Conservation (phyloP, 1,140 invertebrate genomes). For the Cherax destructor region DNA sequence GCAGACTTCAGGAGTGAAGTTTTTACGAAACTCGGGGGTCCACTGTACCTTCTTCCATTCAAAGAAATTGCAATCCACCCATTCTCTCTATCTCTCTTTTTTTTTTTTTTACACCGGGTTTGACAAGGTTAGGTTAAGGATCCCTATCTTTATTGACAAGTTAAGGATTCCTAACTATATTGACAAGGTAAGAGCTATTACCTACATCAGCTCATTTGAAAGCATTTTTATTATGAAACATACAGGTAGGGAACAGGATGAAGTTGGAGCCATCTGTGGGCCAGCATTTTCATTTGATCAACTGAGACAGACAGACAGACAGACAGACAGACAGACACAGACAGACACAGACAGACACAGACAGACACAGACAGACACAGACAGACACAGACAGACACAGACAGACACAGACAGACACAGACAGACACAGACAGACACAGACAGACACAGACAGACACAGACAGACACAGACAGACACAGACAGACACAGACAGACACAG, state of each 20-base stretch:
- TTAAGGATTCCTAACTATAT: too few relatives aligned
- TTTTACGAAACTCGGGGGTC: too few relatives aligned
- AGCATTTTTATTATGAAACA: background rate
- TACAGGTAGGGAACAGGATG: background rate
- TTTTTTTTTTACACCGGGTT: too few relatives aligned
- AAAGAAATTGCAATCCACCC: too few relatives aligned
- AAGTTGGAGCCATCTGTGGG: background rate
- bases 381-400: background rate
- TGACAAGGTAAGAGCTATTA: too few relatives aligned
- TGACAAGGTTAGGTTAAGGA: too few relatives aligned
- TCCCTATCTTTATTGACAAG: too few relatives aligned
- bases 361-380: background rate
- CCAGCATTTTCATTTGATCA: background rate
- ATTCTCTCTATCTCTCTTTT: too few relatives aligned
- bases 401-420: background rate
- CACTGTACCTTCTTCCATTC: too few relatives aligned
- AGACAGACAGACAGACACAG: background rate
- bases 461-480: background rate
- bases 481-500: background rate
- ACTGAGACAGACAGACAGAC: background rate
- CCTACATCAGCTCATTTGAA: too few relatives aligned
- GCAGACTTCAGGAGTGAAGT: too few relatives aligned
- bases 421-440: background rate
- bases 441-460: background rate
- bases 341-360: background rate